These are phyloP conservation scores for Liasis olivaceus DNA, from an alignment of 2,797 vertebrate genomes.

Conservation along the genomic window DNA sequence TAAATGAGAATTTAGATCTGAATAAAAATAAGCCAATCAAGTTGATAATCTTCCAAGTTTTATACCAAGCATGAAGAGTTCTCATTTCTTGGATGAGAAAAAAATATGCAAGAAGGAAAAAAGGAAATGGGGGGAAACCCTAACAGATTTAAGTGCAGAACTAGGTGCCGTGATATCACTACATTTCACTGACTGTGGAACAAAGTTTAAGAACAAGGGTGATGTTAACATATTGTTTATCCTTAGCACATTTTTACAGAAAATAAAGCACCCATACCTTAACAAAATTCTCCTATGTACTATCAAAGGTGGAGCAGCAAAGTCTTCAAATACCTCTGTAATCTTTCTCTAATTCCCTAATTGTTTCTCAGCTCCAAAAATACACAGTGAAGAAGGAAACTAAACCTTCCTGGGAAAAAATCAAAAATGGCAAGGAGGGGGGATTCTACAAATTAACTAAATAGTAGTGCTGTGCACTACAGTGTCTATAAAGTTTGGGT, in stretches of 20 bases:
- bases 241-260: not conserved
- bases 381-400: not conserved
- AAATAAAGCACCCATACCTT: not conserved
- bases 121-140: not conserved
- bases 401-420: too few species aligned
- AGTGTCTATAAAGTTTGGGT: not conserved
- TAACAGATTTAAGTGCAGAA: not conserved
- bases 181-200: not conserved
- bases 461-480: not conserved
- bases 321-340: not conserved
- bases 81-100: conserved; percentile 38
- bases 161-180: conserved; percentile 19
- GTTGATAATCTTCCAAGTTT: conserved; percentile 59
- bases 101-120: conserved; percentile 1
- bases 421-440: not conserved
- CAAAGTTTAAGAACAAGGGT: not conserved
- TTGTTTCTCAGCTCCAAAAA: not conserved
- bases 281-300: not conserved
- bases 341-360: not conserved
- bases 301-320: not conserved
- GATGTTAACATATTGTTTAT: not conserved
- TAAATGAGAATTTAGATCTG: conserved; percentile 59
- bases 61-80: conserved; percentile 42
- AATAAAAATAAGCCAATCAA: conserved; percentile 63
- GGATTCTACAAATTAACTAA: not conserved